A percentile compares a stretch with the other conserved stretches of the same genome.
phyloP scores from a whole-genome alignment of 2,797 vertebrate species.

The Nyctibius grandis region DNA sequence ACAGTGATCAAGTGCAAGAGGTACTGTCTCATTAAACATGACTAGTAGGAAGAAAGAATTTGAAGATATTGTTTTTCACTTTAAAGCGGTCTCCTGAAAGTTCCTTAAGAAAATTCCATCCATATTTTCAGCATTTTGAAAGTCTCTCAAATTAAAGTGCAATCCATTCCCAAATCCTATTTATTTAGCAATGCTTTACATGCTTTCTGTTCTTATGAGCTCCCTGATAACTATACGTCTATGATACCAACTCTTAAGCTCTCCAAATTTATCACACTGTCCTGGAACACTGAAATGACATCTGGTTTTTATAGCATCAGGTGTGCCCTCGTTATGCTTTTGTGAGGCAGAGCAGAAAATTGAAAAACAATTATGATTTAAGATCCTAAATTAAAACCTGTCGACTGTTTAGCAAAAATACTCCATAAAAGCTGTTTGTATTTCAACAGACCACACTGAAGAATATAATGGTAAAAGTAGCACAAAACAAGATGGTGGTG shows the following conservation, averaged over 20 bases:
- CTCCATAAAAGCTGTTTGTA: slow-evolving; percentile 26
- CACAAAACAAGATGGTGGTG: neutral
- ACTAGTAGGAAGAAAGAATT: neutral
- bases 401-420: slow-evolving; percentile 41
- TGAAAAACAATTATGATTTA: slow-evolving; percentile 46
- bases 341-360: slow-evolving; percentile 52
- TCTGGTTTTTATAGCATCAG: slow-evolving; percentile 58
- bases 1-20: neutral
- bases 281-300: neutral
- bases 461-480: neutral
- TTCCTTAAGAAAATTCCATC: neutral
- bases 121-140: neutral
- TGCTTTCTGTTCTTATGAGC: neutral
- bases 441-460: neutral
- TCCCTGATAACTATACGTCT: neutral
- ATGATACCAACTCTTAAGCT: neutral
- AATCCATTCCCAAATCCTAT: neutral
- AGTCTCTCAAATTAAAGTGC: neutral
- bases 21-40: neutral
- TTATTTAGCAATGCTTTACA: neutral
- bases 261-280: neutral
- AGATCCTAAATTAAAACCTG: slow-evolving; percentile 57
- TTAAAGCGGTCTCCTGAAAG: neutral
- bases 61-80: neutral
- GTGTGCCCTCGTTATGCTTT: slow-evolving; percentile 16